phyloP scores from a whole-genome alignment of 1,140 invertebrate species.

The Anagrus nilaparvatae region DNA sequence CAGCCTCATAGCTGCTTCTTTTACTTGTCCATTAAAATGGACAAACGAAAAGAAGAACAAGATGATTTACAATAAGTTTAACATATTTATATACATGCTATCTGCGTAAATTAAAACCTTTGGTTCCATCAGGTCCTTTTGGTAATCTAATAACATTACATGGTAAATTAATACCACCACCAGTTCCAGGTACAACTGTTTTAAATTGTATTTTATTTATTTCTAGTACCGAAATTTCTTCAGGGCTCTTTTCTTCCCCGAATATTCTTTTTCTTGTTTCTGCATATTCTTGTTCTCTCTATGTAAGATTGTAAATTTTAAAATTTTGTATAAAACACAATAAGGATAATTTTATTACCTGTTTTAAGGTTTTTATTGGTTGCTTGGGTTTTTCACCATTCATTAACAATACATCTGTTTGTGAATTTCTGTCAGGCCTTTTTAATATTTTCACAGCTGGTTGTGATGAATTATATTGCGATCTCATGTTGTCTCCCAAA shows the following conservation, averaged over 20 bases:
- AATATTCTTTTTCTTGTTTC: conserved; percentile 73
- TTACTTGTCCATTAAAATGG: conserved; percentile 17
- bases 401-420: conserved; percentile 36
- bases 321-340: background rate
- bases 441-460: conserved; percentile 76
- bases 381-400: conserved; percentile 60
- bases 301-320: conserved; percentile 6
- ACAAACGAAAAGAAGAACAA: conserved; percentile 28
- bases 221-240: conserved; percentile 53
- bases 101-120: conserved; percentile 47
- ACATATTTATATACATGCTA: conserved; percentile 36
- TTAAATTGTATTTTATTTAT: conserved; percentile 44
- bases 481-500: conserved; percentile 34
- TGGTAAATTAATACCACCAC: conserved; percentile 20
- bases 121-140: conserved; percentile 47
- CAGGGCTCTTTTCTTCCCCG: conserved; percentile 67
- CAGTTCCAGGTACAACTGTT: conserved; percentile 9
- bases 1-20: conserved; percentile 38
- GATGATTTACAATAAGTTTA: conserved; percentile 23
- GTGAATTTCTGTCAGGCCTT: conserved; percentile 48
- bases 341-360: conserved; percentile 33
- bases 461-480: conserved; percentile 54
- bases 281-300: conserved; percentile 78
- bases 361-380: conserved; percentile 74
- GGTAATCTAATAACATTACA: conserved; percentile 44